Conservation (phyloP, 2,113 vertebrate species). For the Peromyscus californicus region DNA sequence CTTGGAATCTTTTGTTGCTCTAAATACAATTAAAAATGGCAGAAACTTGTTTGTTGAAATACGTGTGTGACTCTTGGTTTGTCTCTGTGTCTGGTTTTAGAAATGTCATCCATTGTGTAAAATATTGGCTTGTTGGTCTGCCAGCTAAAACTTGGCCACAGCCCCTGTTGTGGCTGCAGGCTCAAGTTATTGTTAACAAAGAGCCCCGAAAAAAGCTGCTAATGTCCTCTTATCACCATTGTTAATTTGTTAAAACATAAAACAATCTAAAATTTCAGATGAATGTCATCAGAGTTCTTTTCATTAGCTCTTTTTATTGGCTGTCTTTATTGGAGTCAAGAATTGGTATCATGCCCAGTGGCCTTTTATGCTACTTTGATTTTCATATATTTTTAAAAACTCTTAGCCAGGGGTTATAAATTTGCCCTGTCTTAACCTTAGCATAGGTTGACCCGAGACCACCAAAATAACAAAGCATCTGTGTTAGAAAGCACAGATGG, state of each 20-base stretch:
- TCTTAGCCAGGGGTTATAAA: constrained; percentile 78
- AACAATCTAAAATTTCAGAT: constrained; percentile 80
- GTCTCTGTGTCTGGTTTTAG: constrained; percentile 74
- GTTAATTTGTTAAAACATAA: constrained; percentile 82
- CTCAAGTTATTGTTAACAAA: constrained; percentile 70
- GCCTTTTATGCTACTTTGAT: constrained; percentile 75
- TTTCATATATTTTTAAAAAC: constrained; percentile 70
- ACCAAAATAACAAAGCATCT: constrained; percentile 64
- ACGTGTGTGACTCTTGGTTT: constrained; percentile 65
- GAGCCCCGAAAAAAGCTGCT: constrained; percentile 71
- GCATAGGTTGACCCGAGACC: constrained; percentile 70
- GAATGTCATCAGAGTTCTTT: constrained; percentile 80
- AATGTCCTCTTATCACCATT: constrained; percentile 76
- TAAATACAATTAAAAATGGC: constrained; percentile 84
- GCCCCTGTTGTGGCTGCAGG: constrained; percentile 55
- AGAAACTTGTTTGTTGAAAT: constrained; percentile 81
- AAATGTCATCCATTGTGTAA: constrained; percentile 54
- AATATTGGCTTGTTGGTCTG: background rate
- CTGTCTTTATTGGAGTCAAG: constrained; percentile 82
- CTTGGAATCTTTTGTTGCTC: constrained; percentile 82
- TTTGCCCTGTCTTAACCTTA: constrained; percentile 52
- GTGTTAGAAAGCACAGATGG: constrained; percentile 64
- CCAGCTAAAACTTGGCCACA: constrained; percentile 72
- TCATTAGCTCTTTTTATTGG: constrained; percentile 78
- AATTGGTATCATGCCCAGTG: constrained; percentile 83